Percentiles rank a stretch among this genome's conserved stretches.
Conservation (phyloP, 2,797 vertebrate species). For the Gymnothorax reevesii region DNA sequence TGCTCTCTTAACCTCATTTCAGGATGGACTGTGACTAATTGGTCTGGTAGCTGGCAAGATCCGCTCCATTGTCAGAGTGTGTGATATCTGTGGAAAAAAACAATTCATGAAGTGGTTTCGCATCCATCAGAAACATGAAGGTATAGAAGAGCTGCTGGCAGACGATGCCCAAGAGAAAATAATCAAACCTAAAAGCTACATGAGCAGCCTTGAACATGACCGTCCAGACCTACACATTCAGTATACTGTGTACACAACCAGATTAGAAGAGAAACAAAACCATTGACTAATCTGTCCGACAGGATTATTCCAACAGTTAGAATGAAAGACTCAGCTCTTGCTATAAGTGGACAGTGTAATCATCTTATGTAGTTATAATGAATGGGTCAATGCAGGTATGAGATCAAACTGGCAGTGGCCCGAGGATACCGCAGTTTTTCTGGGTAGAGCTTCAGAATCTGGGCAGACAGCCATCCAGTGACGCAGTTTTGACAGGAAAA, state of each 20-base stretch:
- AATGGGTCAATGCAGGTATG: constrained; percentile 24
- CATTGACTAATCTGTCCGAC: constrained; percentile 63
- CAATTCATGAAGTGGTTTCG: too few species aligned
- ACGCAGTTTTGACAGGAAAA: background rate
- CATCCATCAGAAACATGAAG: too few species aligned
- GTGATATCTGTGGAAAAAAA: too few species aligned
- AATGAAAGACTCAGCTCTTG: constrained; percentile 30
- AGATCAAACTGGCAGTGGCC: constrained; percentile 31
- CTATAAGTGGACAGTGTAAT: constrained; percentile 43
- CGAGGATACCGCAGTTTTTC: background rate
- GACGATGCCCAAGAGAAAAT: background rate
- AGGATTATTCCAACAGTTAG: constrained; percentile 55
- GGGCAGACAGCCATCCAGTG: background rate
- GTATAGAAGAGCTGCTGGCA: too few species aligned
- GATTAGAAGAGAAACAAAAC: constrained; percentile 50
- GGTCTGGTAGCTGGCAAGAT: background rate
- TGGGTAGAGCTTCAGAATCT: background rate
- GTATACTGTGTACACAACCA: constrained; percentile 30
- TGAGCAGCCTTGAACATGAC: background rate
- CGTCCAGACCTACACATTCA: background rate
- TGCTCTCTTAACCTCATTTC: too few species aligned
- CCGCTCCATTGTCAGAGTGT: too few species aligned
- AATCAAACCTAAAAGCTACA: background rate
- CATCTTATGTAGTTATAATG: constrained; percentile 39
- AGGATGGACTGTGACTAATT: background rate